Evolutionary conservation across 2,888 invertebrate genomes (phyloP).

Genomic region (Macrosoma leucophasiata): DNA sequence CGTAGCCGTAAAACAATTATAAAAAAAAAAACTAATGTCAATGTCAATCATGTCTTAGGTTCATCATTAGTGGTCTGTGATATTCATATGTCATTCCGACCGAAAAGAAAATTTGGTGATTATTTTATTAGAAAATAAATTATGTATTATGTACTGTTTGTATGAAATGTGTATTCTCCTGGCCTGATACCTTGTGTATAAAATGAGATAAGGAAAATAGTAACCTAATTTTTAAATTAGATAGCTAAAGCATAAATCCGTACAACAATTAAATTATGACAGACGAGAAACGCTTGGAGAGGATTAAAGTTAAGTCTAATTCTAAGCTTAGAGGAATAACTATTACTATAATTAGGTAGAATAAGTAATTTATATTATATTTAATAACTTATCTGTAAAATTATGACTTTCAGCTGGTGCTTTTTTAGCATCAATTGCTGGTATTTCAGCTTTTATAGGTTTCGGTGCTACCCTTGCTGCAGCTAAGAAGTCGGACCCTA

Average conservation of each 20-base stretch:
- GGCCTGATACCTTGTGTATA: no score
- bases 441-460: conserved; percentile 86
- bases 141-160: no score
- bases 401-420: conserved; percentile 77
- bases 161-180: no score
- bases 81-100: no score
- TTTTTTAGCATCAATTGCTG: conserved; percentile 83
- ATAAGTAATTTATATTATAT: conserved; percentile 11
- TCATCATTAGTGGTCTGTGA: background rate
- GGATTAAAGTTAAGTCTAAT: conserved; percentile 52
- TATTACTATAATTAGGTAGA: background rate
- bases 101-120: no score
- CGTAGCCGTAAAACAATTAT: no score
- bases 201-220: no score
- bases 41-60: conserved; percentile 10
- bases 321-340: background rate
- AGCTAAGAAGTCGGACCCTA: conserved; percentile 87
- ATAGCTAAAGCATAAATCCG: no score
- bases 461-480: conserved; percentile 86
- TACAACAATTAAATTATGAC: conserved; percentile 29
- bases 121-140: no score
- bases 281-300: conserved; percentile 54
- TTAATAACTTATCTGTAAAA: background rate
- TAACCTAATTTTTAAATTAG: no score
- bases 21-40: conserved; percentile 5